Conservation (phyloP, 1,140 invertebrate species). For the Sinonovacula constricta region DNA sequence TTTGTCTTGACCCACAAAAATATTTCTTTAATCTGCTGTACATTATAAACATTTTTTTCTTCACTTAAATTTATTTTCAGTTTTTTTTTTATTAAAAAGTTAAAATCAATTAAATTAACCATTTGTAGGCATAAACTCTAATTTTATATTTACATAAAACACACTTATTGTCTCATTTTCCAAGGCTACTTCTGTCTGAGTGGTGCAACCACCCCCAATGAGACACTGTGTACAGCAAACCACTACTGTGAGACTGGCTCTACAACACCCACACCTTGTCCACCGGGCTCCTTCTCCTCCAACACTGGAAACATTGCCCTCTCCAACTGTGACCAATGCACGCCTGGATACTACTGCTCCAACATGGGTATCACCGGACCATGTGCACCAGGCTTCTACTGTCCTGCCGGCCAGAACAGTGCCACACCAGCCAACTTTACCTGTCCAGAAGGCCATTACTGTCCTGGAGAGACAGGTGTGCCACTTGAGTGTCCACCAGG, state of each 20-base stretch:
- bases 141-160: no score
- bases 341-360: slow-evolving; percentile 73
- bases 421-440: slow-evolving; percentile 69
- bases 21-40: no score
- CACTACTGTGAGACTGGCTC: slow-evolving; percentile 71
- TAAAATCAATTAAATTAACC: no score
- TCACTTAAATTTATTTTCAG: no score
- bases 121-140: no score
- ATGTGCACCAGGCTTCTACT: slow-evolving; percentile 72
- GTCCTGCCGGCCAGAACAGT: slow-evolving; percentile 71
- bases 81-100: no score
- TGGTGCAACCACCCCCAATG: slow-evolving; percentile 65
- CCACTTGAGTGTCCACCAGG: slow-evolving; percentile 68
- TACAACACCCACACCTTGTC: slow-evolving; percentile 68
- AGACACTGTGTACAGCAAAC: slow-evolving; percentile 64
- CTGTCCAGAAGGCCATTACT: slow-evolving; percentile 74
- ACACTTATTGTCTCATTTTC: no score
- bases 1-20: no score
- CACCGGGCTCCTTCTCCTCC: slow-evolving; percentile 70
- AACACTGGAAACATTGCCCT: slow-evolving; percentile 63
- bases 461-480: slow-evolving; percentile 61
- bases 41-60: no score
- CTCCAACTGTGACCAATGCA: slow-evolving; percentile 67
- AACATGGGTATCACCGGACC: slow-evolving; percentile 68
- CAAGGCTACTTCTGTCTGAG: slow-evolving; percentile 69